These are phyloP conservation scores for Aethes cnicana DNA, from an alignment of 2,888 invertebrate species.

Conservation along the genomic window DNA sequence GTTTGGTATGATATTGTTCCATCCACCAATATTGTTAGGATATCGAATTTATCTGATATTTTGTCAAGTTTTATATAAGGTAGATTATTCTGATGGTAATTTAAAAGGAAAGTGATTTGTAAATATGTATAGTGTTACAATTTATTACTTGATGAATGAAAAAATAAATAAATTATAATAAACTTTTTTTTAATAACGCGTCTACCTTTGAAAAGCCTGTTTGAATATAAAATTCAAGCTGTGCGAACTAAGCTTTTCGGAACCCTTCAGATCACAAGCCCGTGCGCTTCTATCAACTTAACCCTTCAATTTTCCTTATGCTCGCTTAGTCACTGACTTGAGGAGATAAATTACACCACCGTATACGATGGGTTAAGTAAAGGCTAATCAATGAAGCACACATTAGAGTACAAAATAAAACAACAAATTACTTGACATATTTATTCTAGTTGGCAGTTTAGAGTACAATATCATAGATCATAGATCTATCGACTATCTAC, in stretches of 20 bases:
- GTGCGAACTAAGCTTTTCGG: not conserved
- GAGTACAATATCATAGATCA: slow-evolving; percentile 55
- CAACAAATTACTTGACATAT: slow-evolving; percentile 36
- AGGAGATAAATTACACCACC: too few species aligned
- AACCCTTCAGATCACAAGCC: too few species aligned
- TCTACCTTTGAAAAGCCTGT: too few species aligned
- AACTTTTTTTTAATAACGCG: not conserved
- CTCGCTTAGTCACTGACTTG: too few species aligned
- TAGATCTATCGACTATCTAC: slow-evolving; percentile 56
- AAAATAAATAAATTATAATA: slow-evolving; percentile 40
- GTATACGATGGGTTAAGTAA: too few species aligned
- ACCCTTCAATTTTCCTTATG: too few species aligned
- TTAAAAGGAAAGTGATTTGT: slow-evolving; percentile 35
- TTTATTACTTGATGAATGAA: slow-evolving; percentile 60
- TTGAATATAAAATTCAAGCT: not conserved
- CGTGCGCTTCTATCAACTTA: too few species aligned
- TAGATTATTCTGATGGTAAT: not conserved
- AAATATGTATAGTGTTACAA: slow-evolving; percentile 66
- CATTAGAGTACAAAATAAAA: too few species aligned
- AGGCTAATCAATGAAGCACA: too few species aligned
- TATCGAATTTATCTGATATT: slow-evolving; percentile 46
- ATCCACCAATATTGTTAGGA: slow-evolving; percentile 44
- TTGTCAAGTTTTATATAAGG: slow-evolving; percentile 49
- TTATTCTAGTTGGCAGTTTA: slow-evolving; percentile 70
- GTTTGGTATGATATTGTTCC: slow-evolving; percentile 11